Conservation (phyloP, 2,113 vertebrate species). For the Ophthalmolycus amberensis region DNA sequence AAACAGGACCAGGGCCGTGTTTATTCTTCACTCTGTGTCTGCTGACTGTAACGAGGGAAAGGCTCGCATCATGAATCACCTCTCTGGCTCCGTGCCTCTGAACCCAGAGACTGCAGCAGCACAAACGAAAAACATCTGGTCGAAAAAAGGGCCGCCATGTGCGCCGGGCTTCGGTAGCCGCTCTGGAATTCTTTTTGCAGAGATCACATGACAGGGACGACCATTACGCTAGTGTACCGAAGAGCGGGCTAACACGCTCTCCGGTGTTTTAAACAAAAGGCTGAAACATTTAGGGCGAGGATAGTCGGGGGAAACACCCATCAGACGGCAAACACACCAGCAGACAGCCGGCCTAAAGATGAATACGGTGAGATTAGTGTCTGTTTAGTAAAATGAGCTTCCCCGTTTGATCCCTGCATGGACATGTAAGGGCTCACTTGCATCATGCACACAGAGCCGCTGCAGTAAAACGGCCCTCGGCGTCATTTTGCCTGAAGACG, state of each 20-base stretch:
- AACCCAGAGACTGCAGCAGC: slow-evolving; percentile 69
- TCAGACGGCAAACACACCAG: slow-evolving; percentile 2
- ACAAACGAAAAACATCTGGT: slow-evolving; percentile 86
- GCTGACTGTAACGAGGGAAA: slow-evolving; percentile 72
- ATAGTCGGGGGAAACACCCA: slow-evolving; percentile 50
- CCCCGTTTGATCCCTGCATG: slow-evolving; percentile 31
- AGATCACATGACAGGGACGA: slow-evolving; percentile 79
- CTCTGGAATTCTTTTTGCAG: slow-evolving; percentile 71
- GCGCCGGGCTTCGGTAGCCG: slow-evolving; percentile 74
- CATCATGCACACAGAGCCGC: slow-evolving; percentile 12
- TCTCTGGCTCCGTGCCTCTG: slow-evolving; percentile 74
- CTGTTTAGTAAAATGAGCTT: slow-evolving; percentile 37
- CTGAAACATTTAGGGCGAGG: slow-evolving; percentile 18
- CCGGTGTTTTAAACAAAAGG: slow-evolving; percentile 48
- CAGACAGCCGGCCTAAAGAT: slow-evolving; percentile 18
- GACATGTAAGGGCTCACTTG: slow-evolving; percentile 22
- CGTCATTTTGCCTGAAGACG: slow-evolving; percentile 27
- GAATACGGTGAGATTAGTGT: slow-evolving; percentile 36
- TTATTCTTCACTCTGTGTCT: slow-evolving; percentile 61
- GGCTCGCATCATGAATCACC: slow-evolving; percentile 81
- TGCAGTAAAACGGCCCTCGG: slow-evolving; percentile 14
- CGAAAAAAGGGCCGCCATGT: slow-evolving; percentile 69
- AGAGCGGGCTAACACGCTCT: slow-evolving; percentile 37
- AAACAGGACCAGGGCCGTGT: slow-evolving; percentile 56
- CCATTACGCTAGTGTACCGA: slow-evolving; percentile 55